These are phyloP conservation scores for Caenorhabditis latens DNA, from an alignment of 1,140 invertebrate genomes.

Conservation along the genomic window DNA sequence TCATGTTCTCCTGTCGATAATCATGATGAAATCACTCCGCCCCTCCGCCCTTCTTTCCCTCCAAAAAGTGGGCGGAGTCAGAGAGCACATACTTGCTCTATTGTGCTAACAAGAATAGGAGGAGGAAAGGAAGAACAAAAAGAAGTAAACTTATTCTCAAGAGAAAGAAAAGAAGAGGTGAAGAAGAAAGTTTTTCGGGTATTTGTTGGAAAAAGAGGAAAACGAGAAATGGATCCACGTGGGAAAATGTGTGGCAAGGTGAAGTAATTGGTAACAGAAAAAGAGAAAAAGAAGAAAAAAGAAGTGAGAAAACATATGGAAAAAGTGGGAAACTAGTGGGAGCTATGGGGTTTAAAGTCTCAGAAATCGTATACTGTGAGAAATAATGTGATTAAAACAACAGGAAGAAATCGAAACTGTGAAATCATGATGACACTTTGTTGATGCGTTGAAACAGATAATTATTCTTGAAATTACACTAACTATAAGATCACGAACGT, in stretches of 20 bases:
- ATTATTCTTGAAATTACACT: no score
- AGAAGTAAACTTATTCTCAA: conserved; percentile 33
- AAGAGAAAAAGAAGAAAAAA: background rate
- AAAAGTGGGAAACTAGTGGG: background rate
- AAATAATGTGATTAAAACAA: no score
- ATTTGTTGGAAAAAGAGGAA: background rate
- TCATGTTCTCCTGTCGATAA: background rate
- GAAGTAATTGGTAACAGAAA: conserved; percentile 3
- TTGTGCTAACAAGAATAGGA: no score
- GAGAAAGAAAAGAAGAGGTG: background rate
- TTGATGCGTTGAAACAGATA: no score
- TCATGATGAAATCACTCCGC: conserved; percentile 46
- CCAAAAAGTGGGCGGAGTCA: conserved; percentile 23
- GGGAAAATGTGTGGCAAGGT: conserved; percentile 23
- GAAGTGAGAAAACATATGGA: background rate
- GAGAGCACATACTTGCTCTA: background rate
- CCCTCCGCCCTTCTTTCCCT: background rate
- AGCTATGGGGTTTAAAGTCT: no score
- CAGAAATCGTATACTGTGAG: no score
- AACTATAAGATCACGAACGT: no score
- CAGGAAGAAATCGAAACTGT: no score
- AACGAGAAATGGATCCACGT: conserved; percentile 35
- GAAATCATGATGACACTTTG: no score
- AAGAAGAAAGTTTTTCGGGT: background rate
- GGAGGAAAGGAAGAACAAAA: background rate